Conservation (phyloP, 2,113 vertebrate genomes). For the Hydrochoerus hydrochaeris region DNA sequence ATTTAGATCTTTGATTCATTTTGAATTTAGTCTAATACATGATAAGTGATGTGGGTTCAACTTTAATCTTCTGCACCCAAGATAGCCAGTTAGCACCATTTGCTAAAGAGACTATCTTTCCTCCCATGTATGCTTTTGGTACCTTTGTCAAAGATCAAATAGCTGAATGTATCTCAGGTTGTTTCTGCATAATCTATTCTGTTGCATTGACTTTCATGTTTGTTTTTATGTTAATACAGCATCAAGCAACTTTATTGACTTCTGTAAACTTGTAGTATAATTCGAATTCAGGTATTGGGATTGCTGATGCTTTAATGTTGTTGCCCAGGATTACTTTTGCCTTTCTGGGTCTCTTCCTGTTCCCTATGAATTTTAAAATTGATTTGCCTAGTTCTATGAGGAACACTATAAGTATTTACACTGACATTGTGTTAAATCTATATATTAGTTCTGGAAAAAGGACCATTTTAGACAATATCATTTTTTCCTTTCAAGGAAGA, state of each 20-base stretch:
- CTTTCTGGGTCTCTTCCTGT: background rate
- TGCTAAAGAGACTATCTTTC: background rate
- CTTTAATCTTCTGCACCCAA: background rate
- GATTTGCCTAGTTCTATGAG: background rate
- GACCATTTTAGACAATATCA: background rate
- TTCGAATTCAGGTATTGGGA: background rate
- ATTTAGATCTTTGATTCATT: background rate
- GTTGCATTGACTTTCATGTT: background rate
- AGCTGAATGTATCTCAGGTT: background rate
- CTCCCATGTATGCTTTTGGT: background rate
- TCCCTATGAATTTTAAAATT: background rate
- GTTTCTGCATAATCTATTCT: background rate
- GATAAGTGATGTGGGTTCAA: background rate
- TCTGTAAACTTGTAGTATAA: background rate
- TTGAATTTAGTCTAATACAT: background rate
- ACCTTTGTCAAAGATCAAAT: background rate
- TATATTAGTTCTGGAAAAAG: background rate
- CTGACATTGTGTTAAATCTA: background rate
- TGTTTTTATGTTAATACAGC: background rate
- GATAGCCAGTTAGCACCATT: background rate
- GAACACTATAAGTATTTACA: background rate
- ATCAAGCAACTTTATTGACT: background rate
- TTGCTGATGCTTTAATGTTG: background rate
- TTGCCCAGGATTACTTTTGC: background rate
- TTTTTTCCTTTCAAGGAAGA: background rate